Conservation (phyloP, 2,113 vertebrate genomes). For the Carettochelys insculpta region DNA sequence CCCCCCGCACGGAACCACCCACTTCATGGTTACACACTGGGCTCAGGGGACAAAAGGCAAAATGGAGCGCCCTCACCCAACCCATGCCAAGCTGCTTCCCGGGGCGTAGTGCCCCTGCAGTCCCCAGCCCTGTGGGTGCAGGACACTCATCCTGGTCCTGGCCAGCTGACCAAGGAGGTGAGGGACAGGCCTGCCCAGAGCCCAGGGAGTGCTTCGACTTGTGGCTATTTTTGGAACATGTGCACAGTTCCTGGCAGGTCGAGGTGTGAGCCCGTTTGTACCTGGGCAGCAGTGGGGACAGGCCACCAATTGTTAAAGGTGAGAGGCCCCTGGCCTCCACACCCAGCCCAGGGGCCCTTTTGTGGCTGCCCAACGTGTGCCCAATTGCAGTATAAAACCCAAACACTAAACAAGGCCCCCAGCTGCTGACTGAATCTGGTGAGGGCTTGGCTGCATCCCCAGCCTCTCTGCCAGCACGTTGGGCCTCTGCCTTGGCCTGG, state of each 20-base stretch:
- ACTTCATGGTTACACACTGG: background rate
- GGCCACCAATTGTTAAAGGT: background rate
- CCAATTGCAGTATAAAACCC: background rate
- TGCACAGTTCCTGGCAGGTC: background rate
- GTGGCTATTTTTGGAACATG: rapidly evolving
- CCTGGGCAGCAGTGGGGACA: background rate
- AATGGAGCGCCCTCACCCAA: background rate
- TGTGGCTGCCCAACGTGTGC: background rate
- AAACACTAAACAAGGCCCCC: background rate
- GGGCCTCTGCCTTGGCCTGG: background rate
- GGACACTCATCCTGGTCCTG: rapidly evolving
- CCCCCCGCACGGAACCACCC: no score
- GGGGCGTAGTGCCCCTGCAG: background rate
- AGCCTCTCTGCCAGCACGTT: background rate
- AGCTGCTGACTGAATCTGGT: background rate
- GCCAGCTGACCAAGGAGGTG: rapidly evolving
- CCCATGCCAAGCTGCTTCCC: background rate
- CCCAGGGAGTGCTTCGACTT: background rate
- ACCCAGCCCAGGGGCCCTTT: background rate
- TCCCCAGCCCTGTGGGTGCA: background rate
- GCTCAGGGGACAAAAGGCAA: background rate
- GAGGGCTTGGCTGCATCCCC: background rate
- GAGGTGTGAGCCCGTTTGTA: background rate
- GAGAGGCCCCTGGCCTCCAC: background rate
- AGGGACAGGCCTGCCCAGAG: rapidly evolving